A percentile compares a stretch with the other conserved stretches of the same genome.
Conservation (phyloP, 2,113 vertebrate genomes). For the Macaca nemestrina region DNA sequence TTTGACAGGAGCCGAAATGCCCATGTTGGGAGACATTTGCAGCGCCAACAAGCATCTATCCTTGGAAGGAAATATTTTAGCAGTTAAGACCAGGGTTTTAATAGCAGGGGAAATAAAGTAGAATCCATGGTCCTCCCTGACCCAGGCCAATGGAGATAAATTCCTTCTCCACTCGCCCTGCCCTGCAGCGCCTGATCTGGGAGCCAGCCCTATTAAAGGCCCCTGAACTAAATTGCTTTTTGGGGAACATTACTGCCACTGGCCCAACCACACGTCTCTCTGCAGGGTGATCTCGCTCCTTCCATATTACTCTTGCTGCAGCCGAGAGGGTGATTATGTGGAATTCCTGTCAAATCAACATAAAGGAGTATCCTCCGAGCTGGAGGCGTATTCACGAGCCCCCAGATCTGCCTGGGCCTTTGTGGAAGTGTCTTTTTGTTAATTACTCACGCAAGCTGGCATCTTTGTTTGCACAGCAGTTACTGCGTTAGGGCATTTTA, state of each 20-base stretch:
- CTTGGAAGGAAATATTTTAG: conserved; percentile 33
- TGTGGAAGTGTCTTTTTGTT: not conserved
- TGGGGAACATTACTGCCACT: fast-evolving
- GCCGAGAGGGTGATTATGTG: fast-evolving
- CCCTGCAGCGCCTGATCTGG: fast-evolving
- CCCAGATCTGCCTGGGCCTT: not conserved
- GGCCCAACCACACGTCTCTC: fast-evolving
- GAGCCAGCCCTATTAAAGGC: not conserved
- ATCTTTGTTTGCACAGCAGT: not conserved
- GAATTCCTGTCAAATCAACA: not conserved
- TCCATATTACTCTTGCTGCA: fast-evolving
- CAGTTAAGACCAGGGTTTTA: not conserved
- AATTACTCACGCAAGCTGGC: not conserved
- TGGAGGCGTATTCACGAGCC: fast-evolving
- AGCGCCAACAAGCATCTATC: fast-evolving
- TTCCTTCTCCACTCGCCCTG: fast-evolving
- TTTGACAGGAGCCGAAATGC: not conserved
- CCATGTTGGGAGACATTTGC: fast-evolving
- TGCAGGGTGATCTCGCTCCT: fast-evolving
- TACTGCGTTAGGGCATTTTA: not conserved
- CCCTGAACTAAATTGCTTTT: not conserved
- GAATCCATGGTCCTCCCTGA: fast-evolving
- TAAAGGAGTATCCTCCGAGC: not conserved
- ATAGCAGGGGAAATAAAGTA: fast-evolving
- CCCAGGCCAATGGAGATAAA: fast-evolving